Evolutionary conservation across 2,113 vertebrate genomes (phyloP).

Genomic region (Bubo scandiacus): DNA sequence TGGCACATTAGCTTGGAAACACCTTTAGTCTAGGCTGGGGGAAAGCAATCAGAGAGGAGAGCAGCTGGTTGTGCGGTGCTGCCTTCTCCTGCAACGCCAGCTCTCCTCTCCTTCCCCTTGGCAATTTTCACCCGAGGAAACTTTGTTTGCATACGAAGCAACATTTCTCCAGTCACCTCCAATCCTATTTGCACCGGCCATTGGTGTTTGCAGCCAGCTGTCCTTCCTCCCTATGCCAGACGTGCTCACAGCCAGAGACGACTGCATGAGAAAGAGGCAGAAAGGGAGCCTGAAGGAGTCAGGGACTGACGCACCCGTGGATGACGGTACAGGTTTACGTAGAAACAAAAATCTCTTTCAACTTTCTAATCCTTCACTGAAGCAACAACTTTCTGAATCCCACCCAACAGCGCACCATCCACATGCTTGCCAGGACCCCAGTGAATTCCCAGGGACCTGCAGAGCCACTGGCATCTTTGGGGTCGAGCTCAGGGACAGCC

Average conservation of each 20-base stretch:
- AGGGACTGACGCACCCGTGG: rapidly evolving
- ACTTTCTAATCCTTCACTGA: background rate
- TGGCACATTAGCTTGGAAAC: background rate
- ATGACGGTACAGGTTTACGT: rapidly evolving
- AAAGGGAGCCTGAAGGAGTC: background rate
- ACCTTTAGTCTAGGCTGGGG: background rate
- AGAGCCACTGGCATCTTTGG: background rate
- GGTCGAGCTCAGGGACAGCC: rapidly evolving
- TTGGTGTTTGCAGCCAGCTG: background rate
- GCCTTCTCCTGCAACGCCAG: background rate
- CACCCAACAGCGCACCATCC: background rate
- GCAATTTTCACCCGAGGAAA: background rate
- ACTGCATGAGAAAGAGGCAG: background rate
- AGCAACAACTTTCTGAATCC: background rate
- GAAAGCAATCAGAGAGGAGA: background rate
- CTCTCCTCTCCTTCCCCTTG: background rate
- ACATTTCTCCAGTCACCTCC: background rate
- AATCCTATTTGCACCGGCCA: background rate
- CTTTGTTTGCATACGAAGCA: background rate
- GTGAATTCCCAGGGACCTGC: background rate
- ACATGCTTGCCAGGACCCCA: background rate
- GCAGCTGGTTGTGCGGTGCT: rapidly evolving
- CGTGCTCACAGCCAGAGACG: rapidly evolving
- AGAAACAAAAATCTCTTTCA: background rate
- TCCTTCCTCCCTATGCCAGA: background rate